Conservation (phyloP, 2,113 vertebrate species). For the Ascaphus truei region DNA sequence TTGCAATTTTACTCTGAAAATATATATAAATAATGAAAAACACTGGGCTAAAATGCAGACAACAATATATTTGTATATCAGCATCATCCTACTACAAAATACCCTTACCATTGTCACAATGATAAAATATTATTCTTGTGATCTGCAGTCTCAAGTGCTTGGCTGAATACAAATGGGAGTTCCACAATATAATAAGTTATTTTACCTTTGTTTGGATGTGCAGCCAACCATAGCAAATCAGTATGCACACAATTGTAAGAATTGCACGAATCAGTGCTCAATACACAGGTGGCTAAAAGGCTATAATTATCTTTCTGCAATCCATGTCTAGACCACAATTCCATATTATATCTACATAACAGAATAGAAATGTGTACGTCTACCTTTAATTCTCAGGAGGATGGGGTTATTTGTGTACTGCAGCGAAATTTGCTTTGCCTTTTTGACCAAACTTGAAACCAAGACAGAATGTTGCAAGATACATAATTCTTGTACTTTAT, state of each 20-base stretch:
- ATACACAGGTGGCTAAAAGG: slow-evolving; percentile 26
- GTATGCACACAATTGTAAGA: slow-evolving; percentile 10
- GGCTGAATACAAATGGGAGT: neutral
- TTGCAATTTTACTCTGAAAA: neutral
- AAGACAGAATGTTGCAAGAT: too few species aligned
- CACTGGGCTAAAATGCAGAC: neutral
- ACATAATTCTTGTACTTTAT: too few species aligned
- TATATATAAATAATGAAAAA: neutral
- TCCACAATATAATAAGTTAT: neutral
- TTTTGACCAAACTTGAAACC: too few species aligned
- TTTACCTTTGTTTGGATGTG: slow-evolving; percentile 1
- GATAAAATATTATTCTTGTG: neutral
- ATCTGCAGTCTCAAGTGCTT: neutral
- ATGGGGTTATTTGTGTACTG: neutral
- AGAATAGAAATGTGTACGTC: neutral
- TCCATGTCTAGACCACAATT: slow-evolving; percentile 2
- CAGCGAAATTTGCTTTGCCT: neutral
- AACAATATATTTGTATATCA: neutral
- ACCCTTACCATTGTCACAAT: neutral
- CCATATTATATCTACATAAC: neutral
- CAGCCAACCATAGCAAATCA: slow-evolving; percentile 9
- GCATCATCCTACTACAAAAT: neutral
- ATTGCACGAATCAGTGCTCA: neutral
- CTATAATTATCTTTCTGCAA: slow-evolving; percentile 17
- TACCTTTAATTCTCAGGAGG: neutral